phyloP scores from a whole-genome alignment of 2,888 invertebrate species.

The Formica aserva region DNA sequence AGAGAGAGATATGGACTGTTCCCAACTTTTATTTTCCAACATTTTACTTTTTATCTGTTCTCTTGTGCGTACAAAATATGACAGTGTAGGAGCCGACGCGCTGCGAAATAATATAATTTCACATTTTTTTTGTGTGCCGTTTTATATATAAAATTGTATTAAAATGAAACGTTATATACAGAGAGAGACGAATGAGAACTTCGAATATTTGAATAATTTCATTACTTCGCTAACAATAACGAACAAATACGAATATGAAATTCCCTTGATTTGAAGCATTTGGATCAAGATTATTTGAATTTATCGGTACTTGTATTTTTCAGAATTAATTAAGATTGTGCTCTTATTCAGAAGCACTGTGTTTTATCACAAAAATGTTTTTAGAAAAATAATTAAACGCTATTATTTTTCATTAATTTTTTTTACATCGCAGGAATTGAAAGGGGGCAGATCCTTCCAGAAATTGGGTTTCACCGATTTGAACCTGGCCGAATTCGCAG shows the following conservation, averaged over 20 bases:
- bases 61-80: background rate
- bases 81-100: background rate
- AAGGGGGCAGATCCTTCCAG: conserved; percentile 94
- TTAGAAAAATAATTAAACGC: background rate
- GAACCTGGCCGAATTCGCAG: conserved; percentile 98
- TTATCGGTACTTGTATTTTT: background rate
- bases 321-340: background rate
- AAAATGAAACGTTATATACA: background rate
- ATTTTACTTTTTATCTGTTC: conserved; percentile 17
- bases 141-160: background rate
- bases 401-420: background rate
- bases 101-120: background rate
- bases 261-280: background rate
- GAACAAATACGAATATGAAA: background rate
- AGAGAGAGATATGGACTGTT: background rate
- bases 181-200: background rate
- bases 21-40: conserved; percentile 27
- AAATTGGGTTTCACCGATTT: conserved; percentile 99
- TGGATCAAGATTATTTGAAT: background rate
- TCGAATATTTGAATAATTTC: background rate
- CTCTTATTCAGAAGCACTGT: background rate
- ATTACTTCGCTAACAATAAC: background rate
- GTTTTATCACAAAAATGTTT: background rate
- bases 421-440: conserved; percentile 87
- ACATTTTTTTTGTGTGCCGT: background rate